phyloP scores from a whole-genome alignment of 2,888 invertebrate species.

The Brachycybe producta region DNA sequence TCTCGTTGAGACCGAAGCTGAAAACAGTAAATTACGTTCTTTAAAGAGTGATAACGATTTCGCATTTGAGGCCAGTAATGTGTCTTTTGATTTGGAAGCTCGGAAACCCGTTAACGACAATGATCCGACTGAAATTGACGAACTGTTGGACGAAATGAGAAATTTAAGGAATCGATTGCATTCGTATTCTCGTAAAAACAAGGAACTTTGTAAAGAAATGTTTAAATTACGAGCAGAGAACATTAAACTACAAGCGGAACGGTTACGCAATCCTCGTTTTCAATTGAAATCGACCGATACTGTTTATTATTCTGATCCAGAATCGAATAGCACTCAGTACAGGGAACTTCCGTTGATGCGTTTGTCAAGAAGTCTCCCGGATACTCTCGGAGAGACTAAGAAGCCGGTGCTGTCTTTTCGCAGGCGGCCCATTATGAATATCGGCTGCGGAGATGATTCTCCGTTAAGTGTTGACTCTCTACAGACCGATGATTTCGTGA shows the following conservation, averaged over 20 bases:
- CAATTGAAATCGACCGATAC: not conserved
- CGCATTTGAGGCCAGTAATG: not conserved
- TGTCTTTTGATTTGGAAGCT: not conserved
- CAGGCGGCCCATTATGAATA: not conserved
- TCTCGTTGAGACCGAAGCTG: constrained; percentile 4
- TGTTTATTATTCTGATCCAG: constrained; percentile 11
- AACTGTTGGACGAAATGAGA: constrained; percentile 15
- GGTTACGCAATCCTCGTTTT: not conserved
- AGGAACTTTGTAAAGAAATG: constrained; percentile 12
- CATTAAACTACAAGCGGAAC: not conserved
- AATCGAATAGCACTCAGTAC: constrained; percentile 10
- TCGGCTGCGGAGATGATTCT: not conserved
- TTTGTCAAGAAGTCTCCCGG: constrained; percentile 6
- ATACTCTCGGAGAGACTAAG: too few relatives aligned
- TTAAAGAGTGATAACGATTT: not conserved
- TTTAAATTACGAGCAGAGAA: constrained; percentile 15
- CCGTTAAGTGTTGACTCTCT: not conserved
- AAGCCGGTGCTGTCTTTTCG: too few relatives aligned
- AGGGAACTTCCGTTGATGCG: not conserved
- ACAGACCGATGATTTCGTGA: constrained; percentile 5
- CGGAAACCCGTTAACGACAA: constrained; percentile 8
- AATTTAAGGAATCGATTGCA: constrained; percentile 8
- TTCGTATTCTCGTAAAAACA: constrained; percentile 3
- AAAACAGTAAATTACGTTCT: not conserved
- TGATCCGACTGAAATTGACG: constrained; percentile 14